phyloP scores from a whole-genome alignment of 2,797 vertebrate genomes.

The Trachurus trachurus region DNA sequence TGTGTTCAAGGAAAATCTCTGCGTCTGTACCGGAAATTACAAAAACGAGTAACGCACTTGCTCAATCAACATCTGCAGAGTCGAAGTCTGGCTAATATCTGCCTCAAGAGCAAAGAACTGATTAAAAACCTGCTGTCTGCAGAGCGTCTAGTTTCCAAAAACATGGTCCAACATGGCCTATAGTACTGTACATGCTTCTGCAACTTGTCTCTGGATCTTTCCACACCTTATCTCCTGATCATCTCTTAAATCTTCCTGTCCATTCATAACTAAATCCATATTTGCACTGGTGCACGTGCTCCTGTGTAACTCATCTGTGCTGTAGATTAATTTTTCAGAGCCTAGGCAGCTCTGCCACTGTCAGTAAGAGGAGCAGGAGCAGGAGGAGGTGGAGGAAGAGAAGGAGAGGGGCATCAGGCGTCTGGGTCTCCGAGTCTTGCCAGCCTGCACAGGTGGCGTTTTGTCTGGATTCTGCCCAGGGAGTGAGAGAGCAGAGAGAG shows the following conservation, averaged over 20 bases:
- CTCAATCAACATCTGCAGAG: conserved; percentile 57
- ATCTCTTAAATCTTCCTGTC: conserved; percentile 22
- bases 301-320: conserved; percentile 71
- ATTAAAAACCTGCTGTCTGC: conserved; percentile 36
- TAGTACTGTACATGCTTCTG: background rate
- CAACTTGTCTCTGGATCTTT: conserved; percentile 1
- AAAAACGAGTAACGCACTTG: conserved; percentile 32
- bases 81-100: conserved; percentile 24
- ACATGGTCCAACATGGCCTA: conserved; percentile 16
- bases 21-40: conserved; percentile 9
- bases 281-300: conserved; percentile 51
- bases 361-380: conserved; percentile 56
- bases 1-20: conserved; percentile 23
- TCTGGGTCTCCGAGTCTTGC: conserved; percentile 69
- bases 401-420: conserved; percentile 58
- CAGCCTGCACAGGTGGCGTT: conserved; percentile 78
- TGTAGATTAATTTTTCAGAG: conserved; percentile 77
- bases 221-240: background rate
- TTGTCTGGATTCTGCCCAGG: conserved; percentile 74
- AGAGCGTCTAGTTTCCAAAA: conserved; percentile 23
- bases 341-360: conserved; percentile 53
- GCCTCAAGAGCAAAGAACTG: conserved; percentile 21
- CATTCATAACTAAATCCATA: conserved; percentile 53
- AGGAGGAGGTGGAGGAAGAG: conserved; percentile 33
- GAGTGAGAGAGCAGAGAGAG: conserved; percentile 42